Conservation (phyloP, 2,113 vertebrate genomes). For the Podarcis muralis region DNA sequence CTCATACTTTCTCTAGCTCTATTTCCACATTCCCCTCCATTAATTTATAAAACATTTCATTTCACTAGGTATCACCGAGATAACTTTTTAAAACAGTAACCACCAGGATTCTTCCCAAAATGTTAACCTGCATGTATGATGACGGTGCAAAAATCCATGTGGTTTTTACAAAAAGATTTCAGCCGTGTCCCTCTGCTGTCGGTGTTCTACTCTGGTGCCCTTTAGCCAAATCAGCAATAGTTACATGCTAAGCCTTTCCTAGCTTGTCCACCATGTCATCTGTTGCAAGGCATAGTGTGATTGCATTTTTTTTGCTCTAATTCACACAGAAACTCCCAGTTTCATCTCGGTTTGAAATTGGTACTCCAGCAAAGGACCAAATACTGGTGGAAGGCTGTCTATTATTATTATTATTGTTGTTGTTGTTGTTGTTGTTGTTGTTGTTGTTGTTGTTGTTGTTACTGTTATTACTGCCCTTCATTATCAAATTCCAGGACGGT, state of each 20-base stretch:
- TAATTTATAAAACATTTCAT: neutral
- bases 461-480: neutral
- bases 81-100: neutral
- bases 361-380: neutral
- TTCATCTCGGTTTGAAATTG: neutral
- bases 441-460: too few relatives aligned
- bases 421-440: too few relatives aligned
- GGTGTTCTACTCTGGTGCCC: neutral
- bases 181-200: neutral
- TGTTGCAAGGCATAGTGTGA: neutral
- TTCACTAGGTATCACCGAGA: neutral
- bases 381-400: neutral
- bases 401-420: neutral
- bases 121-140: neutral
- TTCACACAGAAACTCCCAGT: neutral
- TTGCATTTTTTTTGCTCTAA: constrained; percentile 8
- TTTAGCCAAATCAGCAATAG: neutral
- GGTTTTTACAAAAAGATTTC: neutral
- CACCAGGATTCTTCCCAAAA: neutral
- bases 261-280: neutral
- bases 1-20: too few relatives aligned
- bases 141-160: neutral
- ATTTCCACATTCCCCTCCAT: neutral
- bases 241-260: neutral
- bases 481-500: neutral